A percentile compares a stretch with the other conserved stretches of the same genome.
Conservation (phyloP, 2,797 vertebrate species). For the Simalia tracyae region DNA sequence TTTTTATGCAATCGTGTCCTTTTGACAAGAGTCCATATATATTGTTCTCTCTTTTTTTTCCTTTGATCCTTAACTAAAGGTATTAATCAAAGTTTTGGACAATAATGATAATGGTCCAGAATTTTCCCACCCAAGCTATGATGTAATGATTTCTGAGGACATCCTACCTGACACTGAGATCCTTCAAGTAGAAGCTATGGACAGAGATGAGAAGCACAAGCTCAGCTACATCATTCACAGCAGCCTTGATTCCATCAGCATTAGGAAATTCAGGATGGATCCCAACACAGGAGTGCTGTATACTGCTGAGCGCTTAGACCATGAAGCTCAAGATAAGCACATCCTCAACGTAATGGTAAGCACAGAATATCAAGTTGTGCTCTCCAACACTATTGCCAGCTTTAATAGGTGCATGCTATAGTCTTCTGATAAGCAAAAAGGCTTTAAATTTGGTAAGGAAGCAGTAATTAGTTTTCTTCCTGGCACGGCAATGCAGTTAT, state of each 20-base stretch:
- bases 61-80: slow-evolving; percentile 72
- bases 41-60: neutral
- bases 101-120: slow-evolving; percentile 93
- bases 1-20: neutral
- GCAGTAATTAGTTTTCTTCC: slow-evolving; percentile 44
- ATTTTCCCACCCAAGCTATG: slow-evolving; percentile 90
- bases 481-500: slow-evolving; percentile 32
- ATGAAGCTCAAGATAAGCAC: slow-evolving; percentile 91
- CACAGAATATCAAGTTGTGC: neutral
- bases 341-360: slow-evolving; percentile 93
- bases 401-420: neutral
- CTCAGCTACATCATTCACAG: slow-evolving; percentile 91
- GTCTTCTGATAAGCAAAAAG: slow-evolving; percentile 25
- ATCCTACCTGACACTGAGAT: slow-evolving; percentile 89
- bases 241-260: slow-evolving; percentile 87
- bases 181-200: slow-evolving; percentile 88
- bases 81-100: slow-evolving; percentile 91
- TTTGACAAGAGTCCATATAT: neutral
- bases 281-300: slow-evolving; percentile 84
- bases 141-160: slow-evolving; percentile 90
- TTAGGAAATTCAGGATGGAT: slow-evolving; percentile 91
- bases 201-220: slow-evolving; percentile 89
- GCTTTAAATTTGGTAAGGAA: slow-evolving; percentile 44
- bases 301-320: slow-evolving; percentile 88
- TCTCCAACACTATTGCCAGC: neutral